These are phyloP conservation scores for Gadus macrocephalus DNA, from an alignment of 2,113 vertebrate genomes.

Conservation along the genomic window DNA sequence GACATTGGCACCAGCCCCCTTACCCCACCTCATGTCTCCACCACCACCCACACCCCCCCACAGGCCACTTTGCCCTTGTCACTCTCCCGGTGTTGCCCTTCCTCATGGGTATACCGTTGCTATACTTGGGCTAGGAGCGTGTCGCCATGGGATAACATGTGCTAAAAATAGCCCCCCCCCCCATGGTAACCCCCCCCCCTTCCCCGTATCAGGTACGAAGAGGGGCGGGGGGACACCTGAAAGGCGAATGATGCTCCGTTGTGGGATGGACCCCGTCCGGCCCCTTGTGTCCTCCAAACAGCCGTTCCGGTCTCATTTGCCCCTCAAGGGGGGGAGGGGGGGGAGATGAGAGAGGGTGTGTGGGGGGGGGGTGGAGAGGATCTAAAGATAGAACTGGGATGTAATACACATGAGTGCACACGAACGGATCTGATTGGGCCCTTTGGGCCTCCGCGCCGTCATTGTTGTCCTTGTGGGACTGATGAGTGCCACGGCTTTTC, in stretches of 20 bases:
- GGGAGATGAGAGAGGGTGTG: background rate
- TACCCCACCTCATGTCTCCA: background rate
- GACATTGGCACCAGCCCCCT: background rate
- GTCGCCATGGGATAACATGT: background rate
- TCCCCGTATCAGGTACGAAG: too few relatives aligned
- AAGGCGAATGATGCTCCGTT: slow-evolving; percentile 48
- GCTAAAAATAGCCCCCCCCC: slow-evolving; percentile 54
- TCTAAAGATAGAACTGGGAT: background rate
- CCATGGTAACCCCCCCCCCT: slow-evolving; percentile 42
- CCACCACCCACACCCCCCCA: background rate
- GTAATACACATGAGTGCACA: background rate
- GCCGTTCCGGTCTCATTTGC: background rate
- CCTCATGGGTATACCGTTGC: background rate
- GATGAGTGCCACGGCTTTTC: too few relatives aligned
- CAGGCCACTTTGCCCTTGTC: slow-evolving; percentile 1
- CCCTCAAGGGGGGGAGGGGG: background rate
- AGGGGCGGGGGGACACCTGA: slow-evolving; percentile 48
- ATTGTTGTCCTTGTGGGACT: too few relatives aligned
- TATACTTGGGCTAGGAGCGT: background rate
- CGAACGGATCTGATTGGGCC: background rate
- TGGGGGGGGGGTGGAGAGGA: background rate
- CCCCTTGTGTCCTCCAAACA: slow-evolving; percentile 5
- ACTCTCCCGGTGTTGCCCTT: background rate
- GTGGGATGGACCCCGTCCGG: slow-evolving; percentile 3
- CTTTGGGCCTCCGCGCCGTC: too few relatives aligned